Conservation (phyloP, 2,797 vertebrate genomes). For the Lithobates sylvaticus region DNA sequence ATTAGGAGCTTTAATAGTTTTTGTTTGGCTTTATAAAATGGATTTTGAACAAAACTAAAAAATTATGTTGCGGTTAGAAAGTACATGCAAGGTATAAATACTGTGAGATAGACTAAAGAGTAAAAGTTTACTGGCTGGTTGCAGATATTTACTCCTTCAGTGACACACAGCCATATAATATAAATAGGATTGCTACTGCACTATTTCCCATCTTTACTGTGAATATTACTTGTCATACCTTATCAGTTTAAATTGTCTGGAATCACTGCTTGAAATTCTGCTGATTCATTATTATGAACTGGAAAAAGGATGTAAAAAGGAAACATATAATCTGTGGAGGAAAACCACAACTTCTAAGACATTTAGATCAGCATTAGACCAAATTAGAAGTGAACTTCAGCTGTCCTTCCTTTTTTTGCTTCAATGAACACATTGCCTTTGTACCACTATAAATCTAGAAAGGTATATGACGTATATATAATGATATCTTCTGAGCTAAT, state of each 20-base stretch:
- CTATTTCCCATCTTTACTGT: neutral
- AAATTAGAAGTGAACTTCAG: slow-evolving; percentile 50
- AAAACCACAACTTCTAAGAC: slow-evolving; percentile 19
- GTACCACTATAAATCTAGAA: slow-evolving; percentile 35
- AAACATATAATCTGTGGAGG: slow-evolving; percentile 29
- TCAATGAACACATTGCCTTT: slow-evolving; percentile 34
- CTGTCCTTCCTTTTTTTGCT: slow-evolving; percentile 40
- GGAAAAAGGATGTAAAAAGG: neutral
- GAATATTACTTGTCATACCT: neutral
- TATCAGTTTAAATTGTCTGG: neutral
- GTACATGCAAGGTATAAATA: too few species aligned
- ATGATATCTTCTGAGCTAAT: slow-evolving; percentile 44
- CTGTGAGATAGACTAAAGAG: too few species aligned
- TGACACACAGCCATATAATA: neutral
- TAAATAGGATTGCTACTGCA: neutral
- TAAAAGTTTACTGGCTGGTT: too few species aligned
- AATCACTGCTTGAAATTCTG: neutral
- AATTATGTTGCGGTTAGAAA: too few species aligned
- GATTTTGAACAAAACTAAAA: too few species aligned
- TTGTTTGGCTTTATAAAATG: too few species aligned
- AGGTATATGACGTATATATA: slow-evolving; percentile 17
- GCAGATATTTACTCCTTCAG: neutral
- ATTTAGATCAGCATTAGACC: slow-evolving; percentile 1
- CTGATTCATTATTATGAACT: neutral
- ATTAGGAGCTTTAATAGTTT: too few species aligned